Base-by-base conservation (phyloP, 2,113 vertebrate genomes). In the Carassius auratus region DNA sequence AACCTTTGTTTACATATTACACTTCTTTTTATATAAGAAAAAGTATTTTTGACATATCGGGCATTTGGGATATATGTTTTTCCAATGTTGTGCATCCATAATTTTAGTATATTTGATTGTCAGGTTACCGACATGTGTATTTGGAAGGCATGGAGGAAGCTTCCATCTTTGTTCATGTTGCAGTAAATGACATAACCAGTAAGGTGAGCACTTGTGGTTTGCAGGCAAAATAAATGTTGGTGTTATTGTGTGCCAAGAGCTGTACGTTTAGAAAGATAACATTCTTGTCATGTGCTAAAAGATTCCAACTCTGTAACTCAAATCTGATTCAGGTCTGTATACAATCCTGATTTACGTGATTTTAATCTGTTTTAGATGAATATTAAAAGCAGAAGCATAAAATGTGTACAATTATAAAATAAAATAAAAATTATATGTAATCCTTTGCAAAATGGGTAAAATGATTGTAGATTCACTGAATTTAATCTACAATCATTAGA, bases 121-220 rank as follows among this genome's bases (percentile, higher is more conserved):
- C 91, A 99, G 98, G 98, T 90, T 99, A 99, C 84, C 96, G 98
- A 8, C 98, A 99, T 0, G 98, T 99, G 81, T 99, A 99, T 93
- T 94, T 99, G 92, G 98, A 99, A 90, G 98, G 98, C 73, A 98
- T 99, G 94, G 98, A 98, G 88, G 97, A 99, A 85, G 98, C 98
- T 1, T 99, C 98, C 86, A 96, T 99, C 93, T 99, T 99, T 83
- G 97, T 99, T 88, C 98, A 99, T 8, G 93, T 99, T 91, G 95
- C 97, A 62, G 91, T 99, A 87, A 96, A 97, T 91, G 98, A 99
- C 93, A 95, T 99, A 94, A 94, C 96, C 69, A 98, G 98, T 98
- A 99, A 99, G 98, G 98, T 99, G 95, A 93, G 98, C 94, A 91
- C 66, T 1, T 55, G 59, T 3, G 36, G 23, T 10, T 26, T 42